Evolutionary conservation across 2,113 vertebrate genomes (phyloP), one percentile per base, ranked within the genome.

Genomic region (Phyllostomus hastatus): DNA sequence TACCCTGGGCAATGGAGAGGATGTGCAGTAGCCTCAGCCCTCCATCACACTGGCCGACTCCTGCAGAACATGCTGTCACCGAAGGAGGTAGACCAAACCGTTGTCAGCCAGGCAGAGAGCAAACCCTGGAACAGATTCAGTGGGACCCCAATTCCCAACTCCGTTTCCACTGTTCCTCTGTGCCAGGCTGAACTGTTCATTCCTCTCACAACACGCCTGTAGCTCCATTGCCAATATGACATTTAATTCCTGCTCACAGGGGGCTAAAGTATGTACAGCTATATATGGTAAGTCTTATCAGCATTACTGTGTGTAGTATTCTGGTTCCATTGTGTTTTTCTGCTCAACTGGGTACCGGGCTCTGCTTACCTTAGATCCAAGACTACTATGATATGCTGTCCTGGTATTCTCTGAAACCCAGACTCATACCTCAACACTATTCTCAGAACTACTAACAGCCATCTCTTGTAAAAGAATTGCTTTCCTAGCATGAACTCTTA

Each of bases 331-430:
- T 72, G 28, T 46, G 15, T n/a, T 52, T 59, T 76, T 46, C 66
- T 91, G 7, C 16, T 50, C 24, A 52, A 22, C 50, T 24, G 7
- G 54, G 79, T 33, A 28, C 57, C 22, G 2, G 33, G 50, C 11
- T 78, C 31, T 43, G n/a, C 80, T 76, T 14, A 59, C 16, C 10
- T 50, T 38, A 69, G 26, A 83, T 2, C 5, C 57, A 19, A 10
- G 22, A 81, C 9, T 59, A 61, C 50, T 33, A 14, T 6, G 26
- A 83, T 33, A 12, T 10, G 17, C 41, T 19, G 38, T 4, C 15
- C 10, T 54, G 24, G 14, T 78, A 46, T 28, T 70, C 31, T 61
- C 50, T 90, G 76, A 54, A 97, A 84, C 7, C 31, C 78, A 59
- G 7, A 85, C 16, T 91, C 80, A 84, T 14, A 90, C 61, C 28